Evolutionary conservation across 1,140 invertebrate genomes (phyloP), one percentile per base, ranked within the genome.

Genomic region (Leptinotarsa undecemlineata): DNA sequence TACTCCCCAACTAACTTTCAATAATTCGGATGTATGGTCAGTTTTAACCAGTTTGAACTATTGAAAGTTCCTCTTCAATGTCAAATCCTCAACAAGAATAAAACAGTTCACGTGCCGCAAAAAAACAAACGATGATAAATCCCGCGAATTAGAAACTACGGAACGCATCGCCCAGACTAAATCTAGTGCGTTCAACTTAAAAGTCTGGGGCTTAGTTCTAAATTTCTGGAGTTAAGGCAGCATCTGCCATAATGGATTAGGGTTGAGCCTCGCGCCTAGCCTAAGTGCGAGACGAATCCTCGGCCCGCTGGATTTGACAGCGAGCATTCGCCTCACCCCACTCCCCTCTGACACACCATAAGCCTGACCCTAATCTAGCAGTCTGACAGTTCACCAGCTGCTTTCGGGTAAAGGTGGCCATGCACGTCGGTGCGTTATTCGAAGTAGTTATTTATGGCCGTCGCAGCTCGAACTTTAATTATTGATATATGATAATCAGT

Each of bases 221-320:
- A 80, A 80, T 80, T 80, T 80, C 74, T 57, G 48, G 61, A 74
- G 74, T 77, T 57, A 79, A 80, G 79, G 79, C 79, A 76, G 76
- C 75, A 74, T 76, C 82, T 80, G 82, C 82, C 82, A 83, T 83
- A 83, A 83, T 83, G 81, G 81, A 83, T 82, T 82, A 81, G 81
- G 82, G 82, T 79, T 78, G 81, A 80, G 78, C 80, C 77, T 78
- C 74, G 72, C 68, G 74, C 73, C 76, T 80, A 78, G 76, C 74
- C 79, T 78, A 78, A 81, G 80, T 82, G 81, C 78, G 78, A 81
- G 81, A 80, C 77, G 79, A 80, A 80, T 81, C 80, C 71, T 61
- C 76, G 73, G 73, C 70, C 74, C 75, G 76, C 76, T 80, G 79
- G 57, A 79, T 80, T 77, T 82, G 82, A 82, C 78, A 83, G 80